Percentiles rank a stretch among this genome's conserved stretches.
Evolutionary conservation across 2,888 invertebrate genomes (phyloP).

Genomic region (Protophormia terraenovae): DNA sequence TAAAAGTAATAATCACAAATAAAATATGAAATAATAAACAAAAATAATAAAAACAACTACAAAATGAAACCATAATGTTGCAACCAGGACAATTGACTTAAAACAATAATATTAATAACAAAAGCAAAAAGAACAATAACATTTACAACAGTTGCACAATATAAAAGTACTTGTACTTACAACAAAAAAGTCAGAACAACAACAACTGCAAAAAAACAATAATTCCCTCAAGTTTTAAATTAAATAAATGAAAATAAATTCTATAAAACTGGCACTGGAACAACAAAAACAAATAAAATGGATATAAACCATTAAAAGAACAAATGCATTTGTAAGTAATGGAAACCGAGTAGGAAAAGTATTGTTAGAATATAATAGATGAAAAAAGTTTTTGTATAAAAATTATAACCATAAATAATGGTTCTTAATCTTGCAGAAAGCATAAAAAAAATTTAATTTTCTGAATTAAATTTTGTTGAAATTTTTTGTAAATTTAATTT

Average conservation of each 20-base stretch:
- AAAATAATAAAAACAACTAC: conserved; percentile 10
- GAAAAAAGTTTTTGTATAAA: no score
- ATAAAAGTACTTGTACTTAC: conserved; percentile 27
- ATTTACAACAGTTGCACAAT: conserved; percentile 1
- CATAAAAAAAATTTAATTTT: no score
- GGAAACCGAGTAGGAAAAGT: conserved; percentile 32
- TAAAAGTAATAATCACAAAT: conserved; percentile 44
- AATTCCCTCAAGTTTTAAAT: conserved; percentile 54
- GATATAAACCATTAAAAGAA: conserved; percentile 34
- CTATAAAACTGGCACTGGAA: conserved; percentile 33
- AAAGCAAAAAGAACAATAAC: no score
- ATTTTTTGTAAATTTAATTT: no score
- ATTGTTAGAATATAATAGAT: no score
- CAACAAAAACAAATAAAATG: conserved; percentile 23
- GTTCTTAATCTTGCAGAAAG: no score
- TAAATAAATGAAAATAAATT: conserved; percentile 52
- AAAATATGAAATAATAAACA: conserved; percentile 5
- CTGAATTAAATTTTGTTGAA: no score
- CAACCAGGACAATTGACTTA: conserved; percentile 48
- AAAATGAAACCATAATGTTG: background rate
- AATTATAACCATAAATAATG: no score
- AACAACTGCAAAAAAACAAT: background rate
- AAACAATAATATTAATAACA: conserved; percentile 23
- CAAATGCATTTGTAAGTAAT: conserved; percentile 4
- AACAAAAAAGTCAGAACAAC: background rate